Percentiles rank a stretch among this genome's conserved stretches.
Conservation (phyloP, 2,888 invertebrate species). For the Pachycephus smyrnensis region DNA sequence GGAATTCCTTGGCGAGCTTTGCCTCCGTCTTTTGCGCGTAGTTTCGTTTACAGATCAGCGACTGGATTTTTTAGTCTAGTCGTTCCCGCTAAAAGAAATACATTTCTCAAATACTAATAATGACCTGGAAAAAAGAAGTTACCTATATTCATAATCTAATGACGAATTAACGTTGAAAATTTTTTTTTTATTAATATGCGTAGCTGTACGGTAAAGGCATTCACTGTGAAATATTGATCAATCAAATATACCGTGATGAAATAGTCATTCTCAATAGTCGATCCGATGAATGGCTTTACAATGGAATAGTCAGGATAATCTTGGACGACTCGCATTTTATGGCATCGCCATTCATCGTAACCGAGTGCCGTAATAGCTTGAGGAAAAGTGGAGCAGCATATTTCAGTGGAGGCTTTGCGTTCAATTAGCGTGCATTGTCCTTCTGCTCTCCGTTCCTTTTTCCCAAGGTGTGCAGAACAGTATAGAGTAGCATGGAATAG, state of each 20-base stretch:
- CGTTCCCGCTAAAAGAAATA: background rate
- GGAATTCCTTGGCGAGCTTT: constrained; percentile 3
- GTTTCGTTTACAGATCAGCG: background rate
- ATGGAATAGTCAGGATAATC: background rate
- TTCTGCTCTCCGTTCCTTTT: constrained; percentile 6
- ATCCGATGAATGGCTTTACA: background rate
- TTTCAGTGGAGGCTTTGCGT: background rate
- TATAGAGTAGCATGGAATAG: background rate
- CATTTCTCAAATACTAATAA: background rate
- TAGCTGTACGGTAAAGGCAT: background rate
- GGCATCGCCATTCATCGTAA: background rate
- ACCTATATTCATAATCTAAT: background rate
- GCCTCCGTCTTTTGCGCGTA: background rate
- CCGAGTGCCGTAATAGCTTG: background rate
- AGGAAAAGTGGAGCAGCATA: constrained; percentile 4
- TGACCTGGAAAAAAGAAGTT: background rate
- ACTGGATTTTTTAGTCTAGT: background rate
- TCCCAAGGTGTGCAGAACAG: background rate
- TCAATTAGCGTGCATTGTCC: constrained; percentile 7
- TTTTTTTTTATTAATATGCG: no score
- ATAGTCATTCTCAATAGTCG: background rate
- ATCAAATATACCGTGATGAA: background rate
- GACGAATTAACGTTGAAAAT: background rate
- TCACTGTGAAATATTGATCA: background rate
- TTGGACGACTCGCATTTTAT: constrained; percentile 2